Evolutionary conservation across 92 coral and sea anemone genomes (phyloP), one percentile per base, ranked within the genome.

Genomic region (Anthopleura xanthogrammica): DNA sequence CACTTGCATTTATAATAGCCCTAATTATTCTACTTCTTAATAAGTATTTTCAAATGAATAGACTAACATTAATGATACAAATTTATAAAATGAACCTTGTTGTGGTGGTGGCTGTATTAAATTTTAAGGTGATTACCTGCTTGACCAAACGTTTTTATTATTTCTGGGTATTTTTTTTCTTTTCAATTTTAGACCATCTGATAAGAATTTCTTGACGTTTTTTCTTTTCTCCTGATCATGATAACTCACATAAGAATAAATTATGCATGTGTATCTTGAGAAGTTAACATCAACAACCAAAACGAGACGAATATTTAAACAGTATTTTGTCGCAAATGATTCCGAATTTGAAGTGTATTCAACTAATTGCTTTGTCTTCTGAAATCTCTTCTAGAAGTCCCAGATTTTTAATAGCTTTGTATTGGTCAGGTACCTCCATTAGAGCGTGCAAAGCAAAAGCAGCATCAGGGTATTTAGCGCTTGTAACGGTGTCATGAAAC

Each of bases 381-480:
- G 52, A 16, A 16, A 29, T 55, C 72, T 29, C 52, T 40, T 73
- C 48, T 73, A 95, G 72, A 77, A 97, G 87, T 5, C 98, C 94
- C n/a, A 94, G 88, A 22, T 88, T 72, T 72, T 85, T 90, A 42
- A 97, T 92, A 4, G 93, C 83, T 52, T 90, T 86, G 80, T 92
- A 97, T 77, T 97, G 99, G 58, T 94, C 99, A 5, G 99, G 99
- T 19, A 97, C 90, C 80, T 97, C 99, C 99, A 97, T 97, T 23
- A 97, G 54, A 1, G 99, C 99, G 54, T 92, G 93, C 39, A 97
- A 75, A 7, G 99, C 99, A 57, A 97, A 97, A 0, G 98, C 96
- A 6, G 97, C 87, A 41, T 95, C 98, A 10, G 95, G 94, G 60
- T 81, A 89, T 42, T 90, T 92, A 10, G 90, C 90, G 12, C 86